phyloP scores from a whole-genome alignment of 35 echinoderm and acorn worm species.

The Ptychodera flava region DNA sequence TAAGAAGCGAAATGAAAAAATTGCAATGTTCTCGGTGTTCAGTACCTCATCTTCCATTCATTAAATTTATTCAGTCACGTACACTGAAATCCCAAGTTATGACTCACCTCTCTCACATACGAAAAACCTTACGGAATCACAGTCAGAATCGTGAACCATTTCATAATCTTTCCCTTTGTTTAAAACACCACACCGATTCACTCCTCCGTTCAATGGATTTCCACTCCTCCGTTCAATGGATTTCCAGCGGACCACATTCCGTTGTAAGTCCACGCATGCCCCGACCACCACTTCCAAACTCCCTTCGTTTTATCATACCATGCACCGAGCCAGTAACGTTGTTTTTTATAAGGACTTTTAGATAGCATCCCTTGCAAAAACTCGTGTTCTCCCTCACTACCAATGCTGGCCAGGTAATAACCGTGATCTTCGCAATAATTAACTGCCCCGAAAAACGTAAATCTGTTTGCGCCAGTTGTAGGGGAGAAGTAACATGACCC shows the following conservation, averaged over 20 bases:
- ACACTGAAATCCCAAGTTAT: too few species aligned
- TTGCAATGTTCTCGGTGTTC: too few species aligned
- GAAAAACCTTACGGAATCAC: not conserved
- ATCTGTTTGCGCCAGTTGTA: not conserved
- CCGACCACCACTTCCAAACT: not conserved
- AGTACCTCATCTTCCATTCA: too few species aligned
- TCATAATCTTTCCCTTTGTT: not conserved
- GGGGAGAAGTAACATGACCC: not conserved
- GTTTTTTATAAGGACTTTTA: not conserved
- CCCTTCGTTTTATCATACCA: not conserved
- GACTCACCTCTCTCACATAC: not conserved
- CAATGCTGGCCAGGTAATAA: not conserved
- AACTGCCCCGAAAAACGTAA: not conserved
- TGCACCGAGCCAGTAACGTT: not conserved
- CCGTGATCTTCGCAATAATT: not conserved
- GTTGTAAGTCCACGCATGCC: not conserved
- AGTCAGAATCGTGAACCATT: not conserved
- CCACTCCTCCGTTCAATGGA: not conserved
- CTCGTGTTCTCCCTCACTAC: not conserved
- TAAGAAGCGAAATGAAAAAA: too few species aligned
- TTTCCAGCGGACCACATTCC: not conserved
- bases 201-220: not conserved
- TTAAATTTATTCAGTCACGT: too few species aligned
- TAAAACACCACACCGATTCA: not conserved
- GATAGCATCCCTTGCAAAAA: not conserved